Evolutionary conservation across 2,797 vertebrate genomes (phyloP), one percentile per base, ranked within the genome.

Genomic region (Mus minutoides): DNA sequence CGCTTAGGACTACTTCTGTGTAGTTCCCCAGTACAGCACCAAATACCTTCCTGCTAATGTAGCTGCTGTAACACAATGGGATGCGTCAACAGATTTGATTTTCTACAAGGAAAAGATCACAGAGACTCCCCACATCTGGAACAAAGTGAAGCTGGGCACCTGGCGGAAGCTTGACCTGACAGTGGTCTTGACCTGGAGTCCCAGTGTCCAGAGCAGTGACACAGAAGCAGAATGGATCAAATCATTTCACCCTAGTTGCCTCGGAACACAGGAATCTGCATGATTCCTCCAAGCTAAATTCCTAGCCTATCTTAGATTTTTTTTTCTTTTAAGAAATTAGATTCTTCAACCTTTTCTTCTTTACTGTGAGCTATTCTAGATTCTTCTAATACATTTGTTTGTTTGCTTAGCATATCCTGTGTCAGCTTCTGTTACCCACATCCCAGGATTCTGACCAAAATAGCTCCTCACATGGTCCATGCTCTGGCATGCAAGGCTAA

Each of bases 171-270:
- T 14, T 22, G 24, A 60, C 31, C 60, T 83, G 10, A n/a, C 60
- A 43, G 22, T 54, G 64, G 90, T 83, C 92, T 83, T 84, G n/a
- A 93, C 76, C 83, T 95, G 82, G 73, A 92, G 91, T 88, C 62
- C 40, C 29, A 64, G 6, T 56, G 73, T 64, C 13, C 7, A 79
- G 17, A 62, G 24, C 90, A 82, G 40, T 75, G 88, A 76, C 56
- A 46, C 77, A 14, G 46, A 76, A 82, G 19, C 49, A 92, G 64
- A 73, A 80, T 58, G 52, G 29, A 14, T 56, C n/a, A 26, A 69
- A 92, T 43, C 43, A 26, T 37, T 80, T 78, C n/a, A 43, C 43
- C 52, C 90, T 49, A 29, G 40, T 46, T 58, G 16, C 56, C 26
- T 22, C 17, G 43, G 76, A 76, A 58, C 67, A 58, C 26, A 75